Base-by-base conservation (phyloP, 2,888 invertebrate species). In the Rhyacophila evoluta region DNA sequence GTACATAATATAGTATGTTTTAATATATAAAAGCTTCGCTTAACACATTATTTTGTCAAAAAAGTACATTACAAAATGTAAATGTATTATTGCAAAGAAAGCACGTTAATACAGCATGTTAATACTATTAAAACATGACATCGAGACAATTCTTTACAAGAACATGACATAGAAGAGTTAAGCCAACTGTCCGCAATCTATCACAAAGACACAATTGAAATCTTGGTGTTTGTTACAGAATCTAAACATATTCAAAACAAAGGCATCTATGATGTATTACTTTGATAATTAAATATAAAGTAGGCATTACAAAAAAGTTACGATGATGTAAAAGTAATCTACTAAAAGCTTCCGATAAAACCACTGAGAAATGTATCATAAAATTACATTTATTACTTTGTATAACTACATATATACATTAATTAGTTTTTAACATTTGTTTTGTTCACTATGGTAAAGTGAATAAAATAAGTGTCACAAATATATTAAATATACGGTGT, bases 31-130 rank as follows among this genome's bases (percentile, higher is more conserved):
- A 55, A 55, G 55, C 55, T 12, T 55, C 10, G 55, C 55, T 25
- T 55, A 55, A 19, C 19, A 19, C 19, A 29, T 69, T 28, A 33
- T 69, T 15, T 33, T 33, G 69, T 69, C 69, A 69, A 69, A 69
- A 69, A 69, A 6, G 28, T 69, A 69, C 28, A 69, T 28, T 28
- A 28, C 29, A 69, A 69, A 69, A 19, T 55, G 25, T 55, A 19
- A 25, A 8, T 33, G 10, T 8, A 55, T 76, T 76, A 76, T 76
- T 76, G 76, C 76, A 67, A 67, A 27, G 70, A 76, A 76, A 76
- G 76, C 72, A 72, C 76, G 25, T 76, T 2, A 39, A 41, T 72
- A 67, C 55, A 55, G 12, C 19, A 55, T 10, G 25, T 19, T 55
- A 55, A 55, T 3, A 15, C 41, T 41, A 19, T 41, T 12, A 39